Evolutionary conservation across 1,140 invertebrate genomes (phyloP).

Genomic region (Drosophila ironensis): DNA sequence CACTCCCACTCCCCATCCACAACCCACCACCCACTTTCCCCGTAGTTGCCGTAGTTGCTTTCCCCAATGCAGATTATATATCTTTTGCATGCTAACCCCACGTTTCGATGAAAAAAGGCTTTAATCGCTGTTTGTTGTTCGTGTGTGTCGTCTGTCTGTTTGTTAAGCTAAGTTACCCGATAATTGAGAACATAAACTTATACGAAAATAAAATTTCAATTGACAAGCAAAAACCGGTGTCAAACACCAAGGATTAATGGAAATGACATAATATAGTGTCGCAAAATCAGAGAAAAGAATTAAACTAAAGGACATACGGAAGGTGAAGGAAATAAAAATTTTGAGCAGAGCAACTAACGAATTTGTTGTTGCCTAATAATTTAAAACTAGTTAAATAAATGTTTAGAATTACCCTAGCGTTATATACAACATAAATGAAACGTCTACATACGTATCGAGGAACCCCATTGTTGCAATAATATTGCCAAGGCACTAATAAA

Average conservation of each 20-base stretch:
- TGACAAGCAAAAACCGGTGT: conserved; percentile 74
- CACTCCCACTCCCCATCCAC: background rate
- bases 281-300: too few species aligned
- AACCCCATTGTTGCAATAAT: conserved; percentile 55
- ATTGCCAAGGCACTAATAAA: conserved; percentile 41
- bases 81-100: conserved; percentile 33
- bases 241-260: conserved; percentile 67
- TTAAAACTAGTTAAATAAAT: conserved; percentile 70
- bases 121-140: conserved; percentile 67
- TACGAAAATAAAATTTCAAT: conserved; percentile 59
- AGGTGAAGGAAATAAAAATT: conserved; percentile 7
- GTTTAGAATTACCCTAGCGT: conserved; percentile 65
- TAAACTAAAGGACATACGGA: conserved; percentile 17
- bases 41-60: conserved; percentile 40
- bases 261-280: too few species aligned
- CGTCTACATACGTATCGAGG: conserved; percentile 25
- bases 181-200: conserved; percentile 30
- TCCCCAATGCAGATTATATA: conserved; percentile 8
- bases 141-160: too few species aligned
- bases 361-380: conserved; percentile 70
- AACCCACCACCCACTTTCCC: background rate
- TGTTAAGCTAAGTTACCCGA: conserved; percentile 50
- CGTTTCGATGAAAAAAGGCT: conserved; percentile 33
- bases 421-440: conserved; percentile 28
- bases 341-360: conserved; percentile 51